Base-by-base conservation (phyloP, 2,888 invertebrate genomes). In the Drosophila robusta region DNA sequence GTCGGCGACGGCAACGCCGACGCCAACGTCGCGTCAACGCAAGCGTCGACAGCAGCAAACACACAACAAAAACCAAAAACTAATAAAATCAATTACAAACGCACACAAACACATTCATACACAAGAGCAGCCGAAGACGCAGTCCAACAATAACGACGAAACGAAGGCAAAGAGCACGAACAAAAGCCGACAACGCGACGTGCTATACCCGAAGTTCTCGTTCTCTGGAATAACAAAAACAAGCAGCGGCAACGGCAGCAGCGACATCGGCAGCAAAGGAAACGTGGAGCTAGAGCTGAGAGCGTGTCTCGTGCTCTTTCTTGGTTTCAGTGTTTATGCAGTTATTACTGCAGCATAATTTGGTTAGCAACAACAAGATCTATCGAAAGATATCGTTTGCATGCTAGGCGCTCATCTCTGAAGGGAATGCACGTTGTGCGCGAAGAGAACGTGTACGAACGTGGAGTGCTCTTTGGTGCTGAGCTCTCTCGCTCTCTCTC, bases 1-100 rank as follows among this genome's bases (percentile, higher is more conserved):
- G 47, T 51, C 75, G 22, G 36, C 62, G 45, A 54, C 75, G 22
- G 36, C 66, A 29, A 47, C 78, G 64, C 51, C 52, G 60, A 39
- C 76, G 56, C 12, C 62, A n/a, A 24, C 66, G 70, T 26, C 56
- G 69, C 71, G 70, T 45, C 68, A 67, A 61, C 74, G 80, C 60
- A 62, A 67, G 68, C 77, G 69, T 60, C 75, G 75, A 70, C 87
- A 73, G 81, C 79, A 68, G 78, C 85, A 84, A 84, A 87, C 83
- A 86, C 78, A 84, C 87, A 84, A 83, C 88, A 87, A 83, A 85
- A 85, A 84, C 84, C 87, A 81, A 87, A 89, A 90, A 90, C 90
- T 90, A 90, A 90, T 90, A 90, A 91, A 90, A 90, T 90, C 90
- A 91, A 91, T 90, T 90, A 89, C 87, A 77, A 86, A 87, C 79